A percentile compares a stretch with the other conserved stretches of the same genome.
Evolutionary conservation across 1,140 invertebrate species (phyloP).

Genomic region (Heterodera carotae): DNA sequence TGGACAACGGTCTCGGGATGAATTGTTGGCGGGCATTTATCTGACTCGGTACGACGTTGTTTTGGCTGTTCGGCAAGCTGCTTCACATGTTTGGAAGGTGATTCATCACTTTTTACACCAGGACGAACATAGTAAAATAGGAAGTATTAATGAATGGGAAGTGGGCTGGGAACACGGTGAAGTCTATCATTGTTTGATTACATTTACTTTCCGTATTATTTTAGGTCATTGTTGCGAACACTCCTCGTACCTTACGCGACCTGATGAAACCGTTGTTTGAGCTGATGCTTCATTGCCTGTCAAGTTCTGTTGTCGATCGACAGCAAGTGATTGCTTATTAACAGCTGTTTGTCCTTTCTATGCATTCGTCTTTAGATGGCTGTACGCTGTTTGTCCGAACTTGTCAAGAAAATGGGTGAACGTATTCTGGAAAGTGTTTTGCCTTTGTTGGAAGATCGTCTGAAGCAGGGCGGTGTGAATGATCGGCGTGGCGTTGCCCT

Average conservation of each 20-base stretch:
- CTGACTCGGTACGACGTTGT: conserved; percentile 96
- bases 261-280: conserved; percentile 92
- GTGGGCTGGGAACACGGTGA: too few species aligned
- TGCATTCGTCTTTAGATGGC: conserved; percentile 73
- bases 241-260: conserved; percentile 87
- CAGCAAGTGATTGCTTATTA: conserved; percentile 46
- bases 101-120: conserved; percentile 4
- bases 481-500: conserved; percentile 97
- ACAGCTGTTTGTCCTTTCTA: conserved; percentile 35
- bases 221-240: conserved; percentile 63
- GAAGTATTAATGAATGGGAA: too few species aligned
- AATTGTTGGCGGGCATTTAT: conserved; percentile 90
- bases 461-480: conserved; percentile 80
- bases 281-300: conserved; percentile 67
- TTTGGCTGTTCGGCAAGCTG: conserved; percentile 91
- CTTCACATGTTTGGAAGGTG: conserved; percentile 64
- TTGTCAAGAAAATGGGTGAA: conserved; percentile 95
- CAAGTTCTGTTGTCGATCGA: conserved; percentile 75
- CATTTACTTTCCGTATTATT: too few species aligned
- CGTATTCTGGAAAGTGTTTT: conserved; percentile 95
- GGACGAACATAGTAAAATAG: too few species aligned
- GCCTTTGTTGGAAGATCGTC: conserved; percentile 88
- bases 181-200: too few species aligned
- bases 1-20: conserved; percentile 81
- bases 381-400: conserved; percentile 89